Evolutionary conservation across 2,888 invertebrate species (phyloP).

Genomic region (Polylopha cassiicola): DNA sequence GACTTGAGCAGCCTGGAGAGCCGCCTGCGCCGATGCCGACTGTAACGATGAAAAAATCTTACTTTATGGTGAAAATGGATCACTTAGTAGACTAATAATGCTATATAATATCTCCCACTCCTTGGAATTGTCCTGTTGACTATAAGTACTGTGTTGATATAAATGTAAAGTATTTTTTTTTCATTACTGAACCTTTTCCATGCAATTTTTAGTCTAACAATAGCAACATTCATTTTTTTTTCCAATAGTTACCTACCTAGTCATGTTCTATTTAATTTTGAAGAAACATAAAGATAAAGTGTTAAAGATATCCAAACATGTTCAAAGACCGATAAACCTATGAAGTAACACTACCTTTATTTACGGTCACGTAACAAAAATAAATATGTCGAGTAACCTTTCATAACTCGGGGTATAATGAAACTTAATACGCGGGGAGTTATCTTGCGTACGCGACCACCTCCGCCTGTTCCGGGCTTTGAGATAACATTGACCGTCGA

Average conservation of each 20-base stretch:
- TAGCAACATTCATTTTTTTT: no score
- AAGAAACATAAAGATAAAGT: no score
- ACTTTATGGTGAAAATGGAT: constrained; percentile 9
- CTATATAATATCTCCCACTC: background rate
- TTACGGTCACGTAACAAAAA: constrained; percentile 61
- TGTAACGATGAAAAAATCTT: constrained; percentile 65
- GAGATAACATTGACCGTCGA: constrained; percentile 63
- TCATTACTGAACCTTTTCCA: no score
- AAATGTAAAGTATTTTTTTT: no score
- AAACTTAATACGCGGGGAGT: constrained; percentile 53
- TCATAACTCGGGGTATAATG: constrained; percentile 63
- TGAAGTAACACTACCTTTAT: constrained; percentile 49
- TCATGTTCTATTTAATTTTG: no score
- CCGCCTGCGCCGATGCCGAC: constrained; percentile 90
- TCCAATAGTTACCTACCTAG: no score
- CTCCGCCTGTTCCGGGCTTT: constrained; percentile 49
- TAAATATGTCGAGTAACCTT: constrained; percentile 62
- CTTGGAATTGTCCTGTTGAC: no score
- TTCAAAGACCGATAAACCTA: no score
- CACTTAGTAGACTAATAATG: background rate
- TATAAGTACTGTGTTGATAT: no score
- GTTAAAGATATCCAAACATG: no score
- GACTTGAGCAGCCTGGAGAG: constrained; percentile 90
- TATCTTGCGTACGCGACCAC: constrained; percentile 54
- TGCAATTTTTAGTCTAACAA: no score